phyloP scores from a whole-genome alignment of 2,797 vertebrate species.

The Channa striata region DNA sequence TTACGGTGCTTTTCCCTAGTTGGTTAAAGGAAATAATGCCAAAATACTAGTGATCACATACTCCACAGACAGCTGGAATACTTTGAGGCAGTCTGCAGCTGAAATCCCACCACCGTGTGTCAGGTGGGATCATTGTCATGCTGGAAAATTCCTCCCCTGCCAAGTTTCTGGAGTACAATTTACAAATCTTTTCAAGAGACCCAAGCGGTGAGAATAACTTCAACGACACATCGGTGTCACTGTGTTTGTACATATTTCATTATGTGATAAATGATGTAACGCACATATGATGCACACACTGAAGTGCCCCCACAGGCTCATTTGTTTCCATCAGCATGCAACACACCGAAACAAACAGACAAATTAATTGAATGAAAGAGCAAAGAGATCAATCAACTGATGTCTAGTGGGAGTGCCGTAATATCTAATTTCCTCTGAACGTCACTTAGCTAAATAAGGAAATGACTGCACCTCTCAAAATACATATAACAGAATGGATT shows the following conservation, averaged over 20 bases:
- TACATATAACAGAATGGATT: constrained; percentile 59
- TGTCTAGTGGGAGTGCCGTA: constrained; percentile 46
- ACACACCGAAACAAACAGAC: constrained; percentile 52
- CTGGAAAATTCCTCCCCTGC: too few relatives aligned
- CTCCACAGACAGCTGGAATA: too few relatives aligned
- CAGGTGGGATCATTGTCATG: too few relatives aligned
- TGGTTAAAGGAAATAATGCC: too few relatives aligned
- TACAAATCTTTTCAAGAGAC: background rate
- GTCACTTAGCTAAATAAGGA: constrained; percentile 59
- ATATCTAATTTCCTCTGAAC: constrained; percentile 78
- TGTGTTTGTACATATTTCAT: constrained; percentile 7
- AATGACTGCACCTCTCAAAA: constrained; percentile 46
- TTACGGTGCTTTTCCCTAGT: too few relatives aligned
- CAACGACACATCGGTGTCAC: background rate
- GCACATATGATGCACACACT: constrained; percentile 22
- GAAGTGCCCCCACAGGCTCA: constrained; percentile 28
- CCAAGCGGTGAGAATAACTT: background rate
- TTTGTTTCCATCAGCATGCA: constrained; percentile 47
- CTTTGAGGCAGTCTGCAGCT: too few relatives aligned
- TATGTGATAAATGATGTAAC: constrained; percentile 7
- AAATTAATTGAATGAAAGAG: constrained; percentile 68
- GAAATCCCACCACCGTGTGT: too few relatives aligned
- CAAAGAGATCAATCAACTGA: constrained; percentile 72
- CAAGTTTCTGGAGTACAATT: too few relatives aligned
- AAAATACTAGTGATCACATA: too few relatives aligned